Percentiles rank a stretch among this genome's conserved stretches.
phyloP scores from a whole-genome alignment of 1,140 invertebrate species.

The Camponotus floridanus region DNA sequence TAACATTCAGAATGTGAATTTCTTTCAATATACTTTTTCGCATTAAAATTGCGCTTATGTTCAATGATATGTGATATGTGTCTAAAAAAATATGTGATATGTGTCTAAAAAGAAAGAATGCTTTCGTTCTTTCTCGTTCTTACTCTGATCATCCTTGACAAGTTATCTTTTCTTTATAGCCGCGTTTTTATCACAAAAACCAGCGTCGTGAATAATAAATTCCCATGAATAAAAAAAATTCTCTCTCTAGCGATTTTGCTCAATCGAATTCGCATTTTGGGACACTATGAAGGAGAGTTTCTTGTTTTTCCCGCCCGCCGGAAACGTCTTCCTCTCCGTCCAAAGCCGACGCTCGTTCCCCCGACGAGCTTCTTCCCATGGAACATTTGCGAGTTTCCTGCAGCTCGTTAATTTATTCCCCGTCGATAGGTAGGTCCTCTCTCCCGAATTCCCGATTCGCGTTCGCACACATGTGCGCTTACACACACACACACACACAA shows the following conservation, averaged over 20 bases:
- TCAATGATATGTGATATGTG: background rate
- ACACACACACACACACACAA: background rate
- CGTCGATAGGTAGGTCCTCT: conserved; percentile 57
- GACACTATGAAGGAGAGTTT: conserved; percentile 40
- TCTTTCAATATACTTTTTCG: background rate
- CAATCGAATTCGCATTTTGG: conserved; percentile 54
- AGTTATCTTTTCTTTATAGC: conserved; percentile 25
- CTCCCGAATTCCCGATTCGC: conserved; percentile 54
- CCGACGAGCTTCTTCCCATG: conserved; percentile 29
- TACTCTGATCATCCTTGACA: background rate
- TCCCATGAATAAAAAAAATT: conserved; percentile 35
- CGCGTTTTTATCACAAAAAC: conserved; percentile 32
- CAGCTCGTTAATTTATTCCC: conserved; percentile 66
- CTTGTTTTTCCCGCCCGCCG: conserved; percentile 10
- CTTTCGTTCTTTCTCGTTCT: background rate
- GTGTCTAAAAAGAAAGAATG: background rate
- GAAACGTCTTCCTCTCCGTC: conserved; percentile 24
- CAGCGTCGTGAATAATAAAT: conserved; percentile 49
- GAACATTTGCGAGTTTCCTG: conserved; percentile 53
- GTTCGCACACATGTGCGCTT: background rate
- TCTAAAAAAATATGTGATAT: background rate
- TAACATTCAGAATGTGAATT: conserved; percentile 19
- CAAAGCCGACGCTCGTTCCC: background rate
- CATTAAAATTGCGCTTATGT: background rate
- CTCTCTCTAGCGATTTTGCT: conserved; percentile 13